These are phyloP conservation scores for Erebia epiphron DNA, from an alignment of 2,888 invertebrate species.

Conservation along the genomic window DNA sequence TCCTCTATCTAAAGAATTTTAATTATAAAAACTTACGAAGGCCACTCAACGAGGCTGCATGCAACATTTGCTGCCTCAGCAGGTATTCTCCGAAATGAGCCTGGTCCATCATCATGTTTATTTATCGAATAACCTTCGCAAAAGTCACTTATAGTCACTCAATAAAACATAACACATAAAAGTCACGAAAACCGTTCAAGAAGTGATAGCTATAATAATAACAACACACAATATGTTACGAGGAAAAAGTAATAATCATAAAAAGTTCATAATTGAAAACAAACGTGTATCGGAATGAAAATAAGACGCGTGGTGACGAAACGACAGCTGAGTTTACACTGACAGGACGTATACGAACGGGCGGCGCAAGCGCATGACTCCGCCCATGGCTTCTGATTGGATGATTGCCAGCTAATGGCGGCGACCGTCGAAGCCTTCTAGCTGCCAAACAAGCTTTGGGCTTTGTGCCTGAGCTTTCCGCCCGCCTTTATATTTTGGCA, in stretches of 20 bases:
- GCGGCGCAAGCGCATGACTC: slow-evolving; percentile 75
- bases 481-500: slow-evolving; percentile 68
- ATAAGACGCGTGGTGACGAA: slow-evolving; percentile 56
- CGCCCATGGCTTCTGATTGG: slow-evolving; percentile 68
- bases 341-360: slow-evolving; percentile 56
- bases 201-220: not conserved
- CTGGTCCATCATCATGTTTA: slow-evolving; percentile 78
- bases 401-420: slow-evolving; percentile 59
- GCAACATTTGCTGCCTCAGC: slow-evolving; percentile 78
- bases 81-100: slow-evolving; percentile 77
- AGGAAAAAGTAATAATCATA: slow-evolving; percentile 53
- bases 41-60: slow-evolving; percentile 74
- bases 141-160: slow-evolving; percentile 56
- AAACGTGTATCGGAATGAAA: slow-evolving; percentile 50
- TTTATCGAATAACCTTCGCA: slow-evolving; percentile 23
- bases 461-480: slow-evolving; percentile 67
- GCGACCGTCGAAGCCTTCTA: slow-evolving; percentile 60
- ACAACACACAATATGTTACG: slow-evolving; percentile 22
- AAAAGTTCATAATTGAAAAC: slow-evolving; percentile 65
- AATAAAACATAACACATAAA: slow-evolving; percentile 23
- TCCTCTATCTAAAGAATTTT: not conserved
- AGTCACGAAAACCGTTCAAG: slow-evolving; percentile 42
- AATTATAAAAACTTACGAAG: slow-evolving; percentile 66
- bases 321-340: slow-evolving; percentile 75
- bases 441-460: slow-evolving; percentile 42